Evolutionary conservation across 2,888 invertebrate genomes (phyloP).

Genomic region (Pollenia amentaria): DNA sequence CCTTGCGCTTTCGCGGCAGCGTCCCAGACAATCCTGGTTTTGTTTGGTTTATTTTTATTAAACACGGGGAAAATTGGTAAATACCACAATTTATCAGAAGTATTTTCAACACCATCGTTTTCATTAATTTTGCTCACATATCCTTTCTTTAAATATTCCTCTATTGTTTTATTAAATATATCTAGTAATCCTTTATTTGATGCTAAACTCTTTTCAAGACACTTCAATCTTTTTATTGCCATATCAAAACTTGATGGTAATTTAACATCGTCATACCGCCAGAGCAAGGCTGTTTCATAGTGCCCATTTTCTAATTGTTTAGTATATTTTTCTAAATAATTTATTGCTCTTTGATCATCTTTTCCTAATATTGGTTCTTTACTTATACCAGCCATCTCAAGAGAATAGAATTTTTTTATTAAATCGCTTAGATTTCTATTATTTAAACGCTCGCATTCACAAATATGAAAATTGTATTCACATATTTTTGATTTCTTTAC

Average conservation of each 20-base stretch:
- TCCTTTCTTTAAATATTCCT: slow-evolving; percentile 30
- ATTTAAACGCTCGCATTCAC: slow-evolving; percentile 1
- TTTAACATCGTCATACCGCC: slow-evolving; percentile 35
- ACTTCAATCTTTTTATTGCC: slow-evolving; percentile 44
- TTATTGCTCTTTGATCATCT: slow-evolving; percentile 45
- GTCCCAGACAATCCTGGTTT: slow-evolving; percentile 56
- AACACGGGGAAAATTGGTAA: slow-evolving; percentile 75
- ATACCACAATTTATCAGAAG: slow-evolving; percentile 74
- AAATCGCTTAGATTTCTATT: neutral
- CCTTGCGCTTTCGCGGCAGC: slow-evolving; percentile 62
- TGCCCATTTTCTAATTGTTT: slow-evolving; percentile 21
- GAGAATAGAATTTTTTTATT: slow-evolving; percentile 16
- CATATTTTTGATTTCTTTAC: neutral
- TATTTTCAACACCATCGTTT: neutral
- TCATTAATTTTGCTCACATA: slow-evolving; percentile 34
- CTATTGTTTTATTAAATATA: slow-evolving; percentile 38
- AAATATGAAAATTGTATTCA: neutral
- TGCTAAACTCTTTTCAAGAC: slow-evolving; percentile 29
- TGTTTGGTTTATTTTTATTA: slow-evolving; percentile 61
- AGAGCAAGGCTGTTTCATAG: slow-evolving; percentile 37
- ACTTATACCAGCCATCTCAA: slow-evolving; percentile 22
- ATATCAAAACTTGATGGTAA: slow-evolving; percentile 46
- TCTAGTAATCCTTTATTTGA: slow-evolving; percentile 8
- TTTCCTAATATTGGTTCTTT: neutral
- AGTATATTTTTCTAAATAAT: slow-evolving; percentile 41